Evolutionary conservation across 2,113 vertebrate species (phyloP).

Genomic region (Lamprotornis superbus): DNA sequence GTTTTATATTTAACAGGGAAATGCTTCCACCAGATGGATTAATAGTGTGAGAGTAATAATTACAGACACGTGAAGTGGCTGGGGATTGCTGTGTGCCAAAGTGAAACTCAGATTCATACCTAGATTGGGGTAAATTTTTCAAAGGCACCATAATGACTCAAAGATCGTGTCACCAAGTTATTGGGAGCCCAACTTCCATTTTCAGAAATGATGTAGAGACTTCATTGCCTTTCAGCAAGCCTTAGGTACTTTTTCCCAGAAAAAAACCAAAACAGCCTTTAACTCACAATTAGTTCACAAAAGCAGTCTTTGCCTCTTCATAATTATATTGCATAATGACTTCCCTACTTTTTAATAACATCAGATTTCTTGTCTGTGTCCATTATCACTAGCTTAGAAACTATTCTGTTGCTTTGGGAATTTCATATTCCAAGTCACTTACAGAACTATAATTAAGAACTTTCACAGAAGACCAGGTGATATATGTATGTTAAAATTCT

Average conservation of each 20-base stretch:
- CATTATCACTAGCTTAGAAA: constrained; percentile 48
- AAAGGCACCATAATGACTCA: neutral
- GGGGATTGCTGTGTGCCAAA: neutral
- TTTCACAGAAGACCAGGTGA: constrained; percentile 16
- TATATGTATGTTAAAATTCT: constrained; percentile 12
- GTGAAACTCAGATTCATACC: neutral
- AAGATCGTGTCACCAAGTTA: neutral
- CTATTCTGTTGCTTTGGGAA: constrained; percentile 47
- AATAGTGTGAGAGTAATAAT: neutral
- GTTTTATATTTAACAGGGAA: neutral
- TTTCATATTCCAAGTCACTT: constrained; percentile 46
- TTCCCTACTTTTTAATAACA: constrained; percentile 51
- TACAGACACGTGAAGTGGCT: neutral
- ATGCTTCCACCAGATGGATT: neutral
- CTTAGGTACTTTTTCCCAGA: neutral
- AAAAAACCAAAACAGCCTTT: neutral
- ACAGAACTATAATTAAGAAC: constrained; percentile 46
- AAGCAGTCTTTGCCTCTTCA: neutral
- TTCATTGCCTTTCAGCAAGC: neutral
- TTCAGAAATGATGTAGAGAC: neutral
- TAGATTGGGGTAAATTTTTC: neutral
- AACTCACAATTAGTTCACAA: constrained; percentile 24
- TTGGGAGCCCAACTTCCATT: neutral
- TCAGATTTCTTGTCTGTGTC: constrained; percentile 48
- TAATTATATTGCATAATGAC: constrained; percentile 34